Percentiles rank a stretch among this genome's conserved stretches.
phyloP scores from a whole-genome alignment of 1,140 invertebrate genomes.

The Sitodiplosis mosellana region DNA sequence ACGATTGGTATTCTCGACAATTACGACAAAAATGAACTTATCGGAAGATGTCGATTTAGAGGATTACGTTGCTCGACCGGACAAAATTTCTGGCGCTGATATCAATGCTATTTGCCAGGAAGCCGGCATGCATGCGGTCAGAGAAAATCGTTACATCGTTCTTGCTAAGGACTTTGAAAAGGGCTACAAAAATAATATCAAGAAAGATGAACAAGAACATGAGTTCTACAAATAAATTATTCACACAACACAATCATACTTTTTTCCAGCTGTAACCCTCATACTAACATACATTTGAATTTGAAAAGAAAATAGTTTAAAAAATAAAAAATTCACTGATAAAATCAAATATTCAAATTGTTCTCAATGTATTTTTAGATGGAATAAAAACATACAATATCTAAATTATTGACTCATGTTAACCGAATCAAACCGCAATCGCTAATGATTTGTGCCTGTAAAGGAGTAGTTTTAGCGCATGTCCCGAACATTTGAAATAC shows the following conservation, averaged over 20 bases:
- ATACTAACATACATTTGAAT: no score
- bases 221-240: slow-evolving; percentile 94
- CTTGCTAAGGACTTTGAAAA: slow-evolving; percentile 99
- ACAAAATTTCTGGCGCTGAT: slow-evolving; percentile 96
- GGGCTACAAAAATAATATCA: slow-evolving; percentile 98
- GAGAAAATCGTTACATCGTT: slow-evolving; percentile 95
- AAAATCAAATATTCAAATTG: no score
- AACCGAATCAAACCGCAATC: no score
- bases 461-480: no score
- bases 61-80: slow-evolving; percentile 95
- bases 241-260: background rate
- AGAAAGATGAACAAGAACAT: slow-evolving; percentile 98
- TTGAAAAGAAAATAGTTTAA: no score
- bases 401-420: no score
- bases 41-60: slow-evolving; percentile 98
- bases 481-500: no score
- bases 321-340: no score
- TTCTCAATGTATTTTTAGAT: no score
- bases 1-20: slow-evolving; percentile 93
- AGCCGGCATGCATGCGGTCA: slow-evolving; percentile 86
- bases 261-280: no score
- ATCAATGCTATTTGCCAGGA: slow-evolving; percentile 99
- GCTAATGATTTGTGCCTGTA: no score
- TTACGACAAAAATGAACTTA: slow-evolving; percentile 98
- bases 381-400: no score